Evolutionary conservation across 2,113 vertebrate species (phyloP).

Genomic region (Callipepla squamata): DNA sequence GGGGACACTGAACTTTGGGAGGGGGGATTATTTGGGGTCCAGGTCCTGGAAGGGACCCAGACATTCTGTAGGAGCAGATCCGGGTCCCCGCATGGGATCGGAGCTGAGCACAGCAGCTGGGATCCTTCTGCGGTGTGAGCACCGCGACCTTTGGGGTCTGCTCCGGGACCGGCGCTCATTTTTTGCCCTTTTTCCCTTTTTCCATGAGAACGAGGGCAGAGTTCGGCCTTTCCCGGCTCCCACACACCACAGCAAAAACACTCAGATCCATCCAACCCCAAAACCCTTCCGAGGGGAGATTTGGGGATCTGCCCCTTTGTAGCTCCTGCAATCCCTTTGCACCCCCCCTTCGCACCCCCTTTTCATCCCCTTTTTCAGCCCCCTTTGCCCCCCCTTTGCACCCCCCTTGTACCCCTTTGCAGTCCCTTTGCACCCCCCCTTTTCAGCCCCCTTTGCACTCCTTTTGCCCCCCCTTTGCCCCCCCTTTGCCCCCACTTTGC

Average conservation of each 20-base stretch:
- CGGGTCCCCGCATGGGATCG: rapidly evolving
- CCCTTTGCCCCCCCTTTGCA: too few species aligned
- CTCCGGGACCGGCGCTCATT: neutral
- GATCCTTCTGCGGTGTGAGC: neutral
- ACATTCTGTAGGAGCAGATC: neutral
- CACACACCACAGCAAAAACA: neutral
- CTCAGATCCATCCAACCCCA: neutral
- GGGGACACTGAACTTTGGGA: too few species aligned
- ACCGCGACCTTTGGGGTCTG: neutral
- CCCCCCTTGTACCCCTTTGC: too few species aligned
- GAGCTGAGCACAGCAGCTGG: neutral
- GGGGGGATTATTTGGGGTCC: too few species aligned
- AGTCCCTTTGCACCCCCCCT: too few species aligned
- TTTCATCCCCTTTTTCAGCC: too few species aligned
- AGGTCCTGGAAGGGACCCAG: neutral
- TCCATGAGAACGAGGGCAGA: rapidly evolving
- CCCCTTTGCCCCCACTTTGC: too few species aligned
- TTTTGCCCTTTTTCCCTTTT: neutral
- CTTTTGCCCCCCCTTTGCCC: too few species aligned
- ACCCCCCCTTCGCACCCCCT: too few species aligned
- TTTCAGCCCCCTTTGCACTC: too few species aligned
- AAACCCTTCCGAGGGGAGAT: too few species aligned
- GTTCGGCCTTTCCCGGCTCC: neutral
- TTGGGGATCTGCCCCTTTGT: neutral
- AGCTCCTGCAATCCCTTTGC: neutral